Conservation (phyloP, 2,797 vertebrate genomes). For the Ptychadena robeensis region DNA sequence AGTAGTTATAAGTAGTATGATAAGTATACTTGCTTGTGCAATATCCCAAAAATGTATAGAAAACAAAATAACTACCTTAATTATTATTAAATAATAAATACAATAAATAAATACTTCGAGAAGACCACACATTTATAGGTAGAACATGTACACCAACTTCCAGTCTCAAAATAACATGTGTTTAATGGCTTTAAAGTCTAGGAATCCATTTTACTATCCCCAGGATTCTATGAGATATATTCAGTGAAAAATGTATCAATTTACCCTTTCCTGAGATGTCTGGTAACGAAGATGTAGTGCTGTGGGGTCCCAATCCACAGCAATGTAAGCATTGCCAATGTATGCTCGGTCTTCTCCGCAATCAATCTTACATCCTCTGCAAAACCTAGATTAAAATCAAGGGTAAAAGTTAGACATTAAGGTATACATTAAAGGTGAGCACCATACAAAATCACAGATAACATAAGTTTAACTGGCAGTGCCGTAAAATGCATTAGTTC, state of each 20-base stretch:
- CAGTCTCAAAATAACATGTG: no score
- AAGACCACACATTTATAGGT: no score
- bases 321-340: constrained; percentile 92
- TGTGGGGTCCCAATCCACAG: constrained; percentile 98
- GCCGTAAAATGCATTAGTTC: no score
- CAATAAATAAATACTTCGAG: no score
- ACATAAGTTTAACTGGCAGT: neutral
- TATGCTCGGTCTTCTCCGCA: constrained; percentile 89
- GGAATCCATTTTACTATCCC: neutral
- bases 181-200: no score
- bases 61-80: no score
- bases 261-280: constrained; percentile 96
- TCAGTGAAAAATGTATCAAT: neutral
- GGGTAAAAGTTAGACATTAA: constrained; percentile 1
- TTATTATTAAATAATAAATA: no score
- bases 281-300: constrained; percentile 97
- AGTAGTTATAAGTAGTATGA: no score
- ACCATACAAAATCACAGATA: neutral
- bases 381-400: constrained; percentile 80
- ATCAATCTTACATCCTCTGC: constrained; percentile 91
- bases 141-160: no score
- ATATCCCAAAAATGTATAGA: no score
- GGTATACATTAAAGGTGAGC: neutral
- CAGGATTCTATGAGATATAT: neutral
- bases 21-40: no score